Evolutionary conservation across 2,113 vertebrate species (phyloP).

Genomic region (Chlorodrepanis virens): DNA sequence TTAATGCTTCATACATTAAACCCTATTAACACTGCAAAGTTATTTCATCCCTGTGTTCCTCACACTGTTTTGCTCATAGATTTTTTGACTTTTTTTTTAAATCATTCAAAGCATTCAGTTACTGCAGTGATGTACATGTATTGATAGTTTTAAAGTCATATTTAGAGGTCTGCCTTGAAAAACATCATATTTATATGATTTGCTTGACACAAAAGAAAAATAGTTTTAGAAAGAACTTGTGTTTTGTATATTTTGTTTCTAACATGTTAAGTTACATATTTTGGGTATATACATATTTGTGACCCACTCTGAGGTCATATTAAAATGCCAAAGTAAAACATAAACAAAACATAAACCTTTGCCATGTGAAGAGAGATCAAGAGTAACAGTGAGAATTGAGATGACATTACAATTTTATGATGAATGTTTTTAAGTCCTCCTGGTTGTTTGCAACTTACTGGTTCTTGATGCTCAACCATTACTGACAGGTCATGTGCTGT

Average conservation of each 20-base stretch:
- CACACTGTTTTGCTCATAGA: not conserved
- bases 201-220: not conserved
- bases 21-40: constrained; percentile 23
- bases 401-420: not conserved
- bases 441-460: not conserved
- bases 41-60: not conserved
- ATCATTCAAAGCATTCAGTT: not conserved
- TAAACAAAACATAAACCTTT: not conserved
- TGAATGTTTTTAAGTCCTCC: not conserved
- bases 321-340: not conserved
- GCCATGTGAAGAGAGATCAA: not conserved
- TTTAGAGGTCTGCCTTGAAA: not conserved
- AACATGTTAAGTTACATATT: not conserved
- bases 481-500: not conserved
- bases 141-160: not conserved
- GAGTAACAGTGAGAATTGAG: not conserved
- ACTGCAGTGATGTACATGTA: not conserved
- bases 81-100: not conserved
- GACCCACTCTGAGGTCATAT: not conserved
- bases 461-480: not conserved
- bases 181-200: not conserved
- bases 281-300: not conserved
- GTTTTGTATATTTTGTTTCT: not conserved
- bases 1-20: not conserved
- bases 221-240: not conserved